Percentiles rank a stretch among this genome's conserved stretches.
Evolutionary conservation across 2,888 invertebrate species (phyloP).

Genomic region (Cantharis rufa): DNA sequence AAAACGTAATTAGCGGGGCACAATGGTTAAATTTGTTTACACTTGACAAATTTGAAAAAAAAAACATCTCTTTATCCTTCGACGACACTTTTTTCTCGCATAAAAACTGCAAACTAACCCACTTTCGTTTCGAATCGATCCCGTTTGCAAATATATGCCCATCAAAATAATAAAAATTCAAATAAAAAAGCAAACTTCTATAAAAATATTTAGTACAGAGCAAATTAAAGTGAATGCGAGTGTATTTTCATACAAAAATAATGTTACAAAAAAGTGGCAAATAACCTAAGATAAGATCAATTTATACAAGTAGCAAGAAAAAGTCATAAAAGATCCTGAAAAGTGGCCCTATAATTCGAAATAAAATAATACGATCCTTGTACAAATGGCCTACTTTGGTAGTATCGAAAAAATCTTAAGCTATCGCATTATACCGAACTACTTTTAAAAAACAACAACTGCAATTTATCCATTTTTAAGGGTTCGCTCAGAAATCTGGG

Average conservation of each 20-base stretch:
- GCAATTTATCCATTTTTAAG: not conserved
- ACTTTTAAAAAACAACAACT: not conserved
- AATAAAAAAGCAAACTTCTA: not conserved
- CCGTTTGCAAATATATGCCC: not conserved
- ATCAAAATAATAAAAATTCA: not conserved
- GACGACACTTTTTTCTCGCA: not conserved
- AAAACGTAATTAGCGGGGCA: not conserved
- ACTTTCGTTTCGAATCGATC: not conserved
- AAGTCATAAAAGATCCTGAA: not conserved
- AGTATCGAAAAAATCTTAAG: not conserved
- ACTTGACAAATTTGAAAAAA: not conserved
- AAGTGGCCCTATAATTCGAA: not conserved
- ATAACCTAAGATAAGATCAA: not conserved
- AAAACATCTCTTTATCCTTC: not conserved
- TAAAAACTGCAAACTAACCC: not conserved
- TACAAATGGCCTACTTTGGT: not conserved
- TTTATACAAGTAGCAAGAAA: not conserved
- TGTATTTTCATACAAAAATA: not conserved
- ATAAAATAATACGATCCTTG: not conserved
- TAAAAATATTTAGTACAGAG: not conserved
- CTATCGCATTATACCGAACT: not conserved
- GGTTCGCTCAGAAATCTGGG: not conserved
- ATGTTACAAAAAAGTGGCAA: not conserved
- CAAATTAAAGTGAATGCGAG: not conserved
- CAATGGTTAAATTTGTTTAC: not conserved